Evolutionary conservation across 2,888 invertebrate species (phyloP).

Genomic region (Oxycera nigricornis): DNA sequence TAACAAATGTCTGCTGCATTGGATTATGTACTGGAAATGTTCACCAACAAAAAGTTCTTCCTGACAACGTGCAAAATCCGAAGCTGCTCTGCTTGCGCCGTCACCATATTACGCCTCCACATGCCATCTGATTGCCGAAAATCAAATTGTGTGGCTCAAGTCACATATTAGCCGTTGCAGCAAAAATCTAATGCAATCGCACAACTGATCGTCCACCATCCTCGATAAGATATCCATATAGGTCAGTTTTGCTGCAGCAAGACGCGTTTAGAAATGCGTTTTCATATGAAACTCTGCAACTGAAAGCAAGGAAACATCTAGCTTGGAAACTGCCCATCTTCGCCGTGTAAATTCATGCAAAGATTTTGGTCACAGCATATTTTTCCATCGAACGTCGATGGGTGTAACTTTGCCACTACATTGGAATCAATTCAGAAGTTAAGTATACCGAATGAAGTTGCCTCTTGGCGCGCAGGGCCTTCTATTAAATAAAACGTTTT

Average conservation of each 20-base stretch:
- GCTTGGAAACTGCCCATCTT: constrained; percentile 13
- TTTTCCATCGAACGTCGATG: neutral
- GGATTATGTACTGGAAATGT: neutral
- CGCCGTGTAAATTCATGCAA: constrained; percentile 7
- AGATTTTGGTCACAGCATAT: constrained; percentile 30
- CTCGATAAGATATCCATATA: neutral
- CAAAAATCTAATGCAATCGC: neutral
- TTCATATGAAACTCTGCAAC: neutral
- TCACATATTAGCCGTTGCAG: neutral
- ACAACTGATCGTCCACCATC: neutral
- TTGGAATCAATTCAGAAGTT: neutral
- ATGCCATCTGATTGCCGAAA: constrained; percentile 24
- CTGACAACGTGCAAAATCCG: constrained; percentile 1
- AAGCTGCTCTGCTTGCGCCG: neutral
- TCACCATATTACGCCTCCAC: constrained; percentile 26
- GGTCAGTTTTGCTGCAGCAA: constrained; percentile 5
- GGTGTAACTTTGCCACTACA: neutral
- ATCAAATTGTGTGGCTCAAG: neutral
- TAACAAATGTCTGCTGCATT: neutral
- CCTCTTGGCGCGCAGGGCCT: too few relatives aligned
- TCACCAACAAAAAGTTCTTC: constrained; percentile 7
- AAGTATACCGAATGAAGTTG: too few relatives aligned
- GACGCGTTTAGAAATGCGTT: neutral
- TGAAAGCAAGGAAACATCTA: neutral
- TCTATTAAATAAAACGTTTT: too few relatives aligned